Evolutionary conservation across 1,140 invertebrate genomes (phyloP).

Genomic region (Drosophila sechellia): DNA sequence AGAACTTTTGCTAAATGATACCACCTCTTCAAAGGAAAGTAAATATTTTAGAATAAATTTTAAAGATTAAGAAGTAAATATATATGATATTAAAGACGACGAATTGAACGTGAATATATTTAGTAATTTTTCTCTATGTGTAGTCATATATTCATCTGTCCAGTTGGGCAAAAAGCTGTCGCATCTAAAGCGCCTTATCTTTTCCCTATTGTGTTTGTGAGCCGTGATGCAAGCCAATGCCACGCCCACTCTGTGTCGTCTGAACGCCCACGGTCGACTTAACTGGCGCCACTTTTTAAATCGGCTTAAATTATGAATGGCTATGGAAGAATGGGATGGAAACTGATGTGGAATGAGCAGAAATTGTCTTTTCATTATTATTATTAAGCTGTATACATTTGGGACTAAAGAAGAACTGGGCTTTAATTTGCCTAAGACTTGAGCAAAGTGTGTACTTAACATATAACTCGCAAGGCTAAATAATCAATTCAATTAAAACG

Average conservation of each 20-base stretch:
- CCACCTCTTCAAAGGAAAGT: no score
- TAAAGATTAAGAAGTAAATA: no score
- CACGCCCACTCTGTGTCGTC: constrained; percentile 29
- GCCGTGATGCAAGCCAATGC: constrained; percentile 40
- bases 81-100: no score
- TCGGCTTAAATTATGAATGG: constrained; percentile 56
- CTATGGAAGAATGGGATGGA: constrained; percentile 3
- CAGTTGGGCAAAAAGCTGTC: constrained; percentile 47
- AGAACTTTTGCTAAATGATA: no score
- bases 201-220: constrained; percentile 29
- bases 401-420: constrained; percentile 5
- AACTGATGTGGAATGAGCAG: constrained; percentile 43
- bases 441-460: background rate
- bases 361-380: constrained; percentile 58
- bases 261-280: constrained; percentile 27
- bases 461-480: background rate
- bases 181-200: constrained; percentile 40
- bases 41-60: no score
- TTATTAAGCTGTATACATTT: constrained; percentile 71
- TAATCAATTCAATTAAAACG: background rate
- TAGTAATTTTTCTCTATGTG: background rate
- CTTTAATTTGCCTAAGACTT: constrained; percentile 22
- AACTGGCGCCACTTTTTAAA: constrained; percentile 52
- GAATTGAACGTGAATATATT: no score
- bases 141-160: constrained; percentile 22